Base-by-base conservation (phyloP, 2,888 invertebrate genomes). In the Lumbricus terrestris region DNA sequence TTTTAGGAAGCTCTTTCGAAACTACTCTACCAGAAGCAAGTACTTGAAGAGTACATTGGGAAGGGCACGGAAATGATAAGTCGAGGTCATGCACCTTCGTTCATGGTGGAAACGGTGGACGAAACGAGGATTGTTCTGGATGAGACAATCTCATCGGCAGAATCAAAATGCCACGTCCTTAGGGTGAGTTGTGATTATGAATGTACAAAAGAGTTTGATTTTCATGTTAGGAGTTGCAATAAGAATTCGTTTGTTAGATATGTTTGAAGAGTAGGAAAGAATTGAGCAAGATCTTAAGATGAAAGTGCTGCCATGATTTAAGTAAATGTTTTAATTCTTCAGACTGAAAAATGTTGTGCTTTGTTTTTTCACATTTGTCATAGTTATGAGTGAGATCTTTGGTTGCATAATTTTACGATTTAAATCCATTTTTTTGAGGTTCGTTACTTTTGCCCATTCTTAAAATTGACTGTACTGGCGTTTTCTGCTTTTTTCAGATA, bases 61-160 rank as follows among this genome's bases (percentile, higher is more conserved):
- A 96, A 97, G 92, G 98, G 98, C 37, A 97, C 97, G 94, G 97
- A 98, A 93, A 96, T 99, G 0, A 96, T 97, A 92, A 97, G 97
- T 95, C 98, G 98, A 93, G 96, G 96, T 0, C 97, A 98, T 94
- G 97, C 98, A 0, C 98, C 98, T 0, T 96, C 96, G 0, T 98
- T 98, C 94, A 96, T 99, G 0, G 96, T 97, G 92, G 96, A 97
- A 92, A 97, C 98, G 94, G 97, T 98, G 0, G 96, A 96, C 92
- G 97, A 96, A 90, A 96, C 98, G n/a, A 98, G 98, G 94, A 96
- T 96, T n/a, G 97, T 97, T 88, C 98, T 98, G 98, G 97, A 97
- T 93, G 96, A 97, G 90, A 97, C 98, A 0, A 98, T 98, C 93
- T 97, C 97, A 88, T 96, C 97, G 92, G 97, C 97, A 29, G 96